Percentiles rank a stretch among this genome's conserved stretches.
Evolutionary conservation across 2,797 vertebrate species (phyloP).

Genomic region (Aeoliscus strigatus): DNA sequence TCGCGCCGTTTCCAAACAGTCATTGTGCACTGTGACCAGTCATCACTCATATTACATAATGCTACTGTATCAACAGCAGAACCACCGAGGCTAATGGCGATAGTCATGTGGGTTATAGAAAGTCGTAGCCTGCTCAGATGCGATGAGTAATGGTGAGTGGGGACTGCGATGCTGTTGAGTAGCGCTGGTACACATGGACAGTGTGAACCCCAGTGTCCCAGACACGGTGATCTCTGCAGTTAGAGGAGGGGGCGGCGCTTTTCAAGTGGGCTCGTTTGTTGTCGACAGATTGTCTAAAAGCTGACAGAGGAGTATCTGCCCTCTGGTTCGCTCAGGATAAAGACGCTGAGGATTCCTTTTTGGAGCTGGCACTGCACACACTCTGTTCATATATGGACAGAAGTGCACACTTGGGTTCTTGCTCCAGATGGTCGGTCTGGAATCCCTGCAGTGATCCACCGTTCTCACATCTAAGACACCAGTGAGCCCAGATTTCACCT

Average conservation of each 20-base stretch:
- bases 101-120: conserved; percentile 35
- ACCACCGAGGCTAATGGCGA: no score
- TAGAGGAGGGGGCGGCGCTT: no score
- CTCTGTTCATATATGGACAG: no score
- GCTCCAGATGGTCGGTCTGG: conserved; percentile 49
- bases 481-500: no score
- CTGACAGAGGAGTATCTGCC: conserved; percentile 20
- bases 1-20: no score
- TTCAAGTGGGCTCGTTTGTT: conserved; percentile 25
- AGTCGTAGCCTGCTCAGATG: conserved; percentile 15
- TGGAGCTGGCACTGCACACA: conserved; percentile 21
- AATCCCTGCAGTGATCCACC: conserved; percentile 26
- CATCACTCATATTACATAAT: no score
- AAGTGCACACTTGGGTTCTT: no score
- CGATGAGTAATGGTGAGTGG: no score
- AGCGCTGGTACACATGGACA: conserved; percentile 12
- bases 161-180: no score
- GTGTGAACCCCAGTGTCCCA: conserved; percentile 15
- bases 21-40: no score
- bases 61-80: no score
- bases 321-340: conserved; percentile 30
- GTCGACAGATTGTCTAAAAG: conserved; percentile 33
- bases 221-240: conserved; percentile 15
- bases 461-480: conserved; percentile 10
- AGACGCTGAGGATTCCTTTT: conserved; percentile 8